Percentiles rank a stretch among this genome's conserved stretches.
phyloP scores from a whole-genome alignment of 2,113 vertebrate species.

The Ancistrus triradiatus region DNA sequence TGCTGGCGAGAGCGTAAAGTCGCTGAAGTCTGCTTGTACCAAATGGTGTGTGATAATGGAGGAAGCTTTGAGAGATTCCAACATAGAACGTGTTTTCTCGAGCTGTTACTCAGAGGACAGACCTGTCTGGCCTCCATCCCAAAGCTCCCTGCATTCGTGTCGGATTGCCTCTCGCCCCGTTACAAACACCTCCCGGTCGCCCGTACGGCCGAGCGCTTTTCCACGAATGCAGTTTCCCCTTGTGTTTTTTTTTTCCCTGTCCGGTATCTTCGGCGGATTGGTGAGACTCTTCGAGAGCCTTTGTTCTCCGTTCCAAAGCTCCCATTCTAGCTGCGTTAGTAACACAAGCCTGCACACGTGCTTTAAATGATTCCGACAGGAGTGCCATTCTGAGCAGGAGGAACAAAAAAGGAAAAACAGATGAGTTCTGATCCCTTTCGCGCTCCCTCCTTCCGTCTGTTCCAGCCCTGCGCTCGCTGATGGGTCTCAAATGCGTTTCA shows the following conservation, averaged over 20 bases:
- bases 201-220: not conserved
- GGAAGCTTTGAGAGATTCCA: not conserved
- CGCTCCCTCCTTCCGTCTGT: slow-evolving; percentile 42
- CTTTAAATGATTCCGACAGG: slow-evolving; percentile 54
- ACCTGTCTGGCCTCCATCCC: slow-evolving; percentile 12
- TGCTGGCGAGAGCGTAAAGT: not conserved
- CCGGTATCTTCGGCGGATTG: slow-evolving; percentile 23
- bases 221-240: not conserved
- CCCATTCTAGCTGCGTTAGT: slow-evolving; percentile 32
- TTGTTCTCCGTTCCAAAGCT: slow-evolving; percentile 43
- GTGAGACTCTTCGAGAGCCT: slow-evolving; percentile 36
- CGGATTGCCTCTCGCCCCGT: slow-evolving; percentile 12
- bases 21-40: slow-evolving; percentile 8
- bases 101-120: slow-evolving; percentile 32
- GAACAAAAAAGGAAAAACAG: slow-evolving; percentile 52
- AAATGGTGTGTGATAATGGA: slow-evolving; percentile 5
- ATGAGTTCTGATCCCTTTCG: slow-evolving; percentile 60
- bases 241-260: not conserved
- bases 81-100: slow-evolving; percentile 13
- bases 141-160: not conserved
- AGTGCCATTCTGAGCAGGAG: slow-evolving; percentile 53
- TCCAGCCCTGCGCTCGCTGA: slow-evolving; percentile 50
- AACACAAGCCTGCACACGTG: slow-evolving; percentile 42
- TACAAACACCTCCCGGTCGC: slow-evolving; percentile 18
- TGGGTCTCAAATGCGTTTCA: slow-evolving; percentile 60